Evolutionary conservation across 1,140 invertebrate genomes (phyloP), one percentile per base, ranked within the genome.

Genomic region (Drosophila pallidifrons): DNA sequence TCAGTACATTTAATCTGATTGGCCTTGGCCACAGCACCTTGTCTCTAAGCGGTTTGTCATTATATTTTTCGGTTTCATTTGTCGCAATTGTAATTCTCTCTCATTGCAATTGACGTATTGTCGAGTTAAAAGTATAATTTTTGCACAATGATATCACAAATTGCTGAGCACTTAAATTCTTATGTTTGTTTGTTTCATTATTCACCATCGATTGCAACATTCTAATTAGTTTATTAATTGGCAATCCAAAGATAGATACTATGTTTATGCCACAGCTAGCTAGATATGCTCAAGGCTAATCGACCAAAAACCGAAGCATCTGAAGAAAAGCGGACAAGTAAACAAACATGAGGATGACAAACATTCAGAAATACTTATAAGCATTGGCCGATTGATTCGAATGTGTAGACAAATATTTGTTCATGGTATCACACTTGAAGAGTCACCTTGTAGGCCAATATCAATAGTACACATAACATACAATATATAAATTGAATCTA

Each of bases 41-140:
- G 28, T 13, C 30, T 52, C n/a, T 54, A 54, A 32, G 28, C 51
- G 51, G 30, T 8, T 54, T 54, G 51, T 30, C n/a, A 32, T 54
- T 54, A 35, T 28, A n/a, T 54, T 13, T 54, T 54, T 54, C 28
- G 51, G n/a, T 54, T 54, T 49, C 1, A 7, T 25, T 25, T 28
- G 3, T 20, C 10, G 5, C 20, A 49, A 5, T 49, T 54, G 8
- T 35, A 54, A 54, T 35, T 32, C 30, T 15, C 28, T 15, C 28
- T 1, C 51, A 54, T n/a, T 54, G 51, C 28, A 54, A 30, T 54
- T 35, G 51, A 8, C 13, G 32, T 15, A 32, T 32, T 54, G 51
- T 16, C 51, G n/a, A 15, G 28, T 35, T 52, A 41, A 41, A 41
- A 3, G 10, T 5, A 11, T 28, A 52, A n/a, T 32, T 52, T 52